Conservation (phyloP, 2,888 invertebrate species). For the Diaphora mendica region DNA sequence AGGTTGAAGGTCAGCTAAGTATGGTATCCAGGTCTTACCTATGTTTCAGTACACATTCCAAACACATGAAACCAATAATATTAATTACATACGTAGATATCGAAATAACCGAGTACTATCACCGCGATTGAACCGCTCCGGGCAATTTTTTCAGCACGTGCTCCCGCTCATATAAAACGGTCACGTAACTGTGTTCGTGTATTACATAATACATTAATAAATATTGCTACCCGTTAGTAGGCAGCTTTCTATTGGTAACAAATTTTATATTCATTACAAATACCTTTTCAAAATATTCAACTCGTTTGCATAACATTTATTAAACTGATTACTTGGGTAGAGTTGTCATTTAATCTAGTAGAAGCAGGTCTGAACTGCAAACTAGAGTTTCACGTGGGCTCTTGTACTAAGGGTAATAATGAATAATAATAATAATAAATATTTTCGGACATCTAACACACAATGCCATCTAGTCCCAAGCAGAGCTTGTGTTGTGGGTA, state of each 20-base stretch:
- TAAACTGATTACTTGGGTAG: background rate
- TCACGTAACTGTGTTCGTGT: conserved; percentile 38
- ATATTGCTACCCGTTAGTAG: conserved; percentile 31
- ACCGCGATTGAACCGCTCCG: conserved; percentile 6
- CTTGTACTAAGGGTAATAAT: too few species aligned
- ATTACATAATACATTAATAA: conserved; percentile 34
- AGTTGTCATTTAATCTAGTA: background rate
- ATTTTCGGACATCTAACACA: too few species aligned
- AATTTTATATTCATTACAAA: background rate
- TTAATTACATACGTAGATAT: conserved; percentile 18
- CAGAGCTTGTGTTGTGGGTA: too few species aligned
- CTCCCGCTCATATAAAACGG: conserved; percentile 30
- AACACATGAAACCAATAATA: conserved; percentile 10
- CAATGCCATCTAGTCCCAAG: too few species aligned
- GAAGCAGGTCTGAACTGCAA: too few species aligned
- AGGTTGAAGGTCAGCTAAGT: background rate
- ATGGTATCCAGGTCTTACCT: too few species aligned
- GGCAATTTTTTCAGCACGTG: conserved; percentile 16
- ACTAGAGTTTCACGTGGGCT: too few species aligned
- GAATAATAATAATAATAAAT: too few species aligned
- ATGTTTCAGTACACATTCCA: background rate
- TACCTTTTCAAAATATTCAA: background rate
- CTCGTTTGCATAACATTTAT: background rate
- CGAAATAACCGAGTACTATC: conserved; percentile 7
- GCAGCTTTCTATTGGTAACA: conserved; percentile 26